These are phyloP conservation scores for Melinopterus prodromus DNA, from an alignment of 2,888 invertebrate species.

Conservation along the genomic window DNA sequence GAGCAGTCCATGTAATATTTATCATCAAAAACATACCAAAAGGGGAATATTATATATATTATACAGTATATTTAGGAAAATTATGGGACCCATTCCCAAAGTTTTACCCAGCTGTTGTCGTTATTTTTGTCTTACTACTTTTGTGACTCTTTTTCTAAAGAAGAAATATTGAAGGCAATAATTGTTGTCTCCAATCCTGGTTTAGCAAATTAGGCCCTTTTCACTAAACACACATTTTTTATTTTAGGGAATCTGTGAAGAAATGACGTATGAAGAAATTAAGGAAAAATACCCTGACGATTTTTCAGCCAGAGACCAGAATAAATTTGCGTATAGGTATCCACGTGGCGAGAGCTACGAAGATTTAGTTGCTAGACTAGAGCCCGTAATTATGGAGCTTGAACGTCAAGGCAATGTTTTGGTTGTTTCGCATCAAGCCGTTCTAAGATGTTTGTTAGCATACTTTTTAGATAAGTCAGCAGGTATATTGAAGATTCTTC, in stretches of 20 bases:
- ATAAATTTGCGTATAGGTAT: conserved; percentile 95
- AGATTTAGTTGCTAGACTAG: conserved; percentile 95
- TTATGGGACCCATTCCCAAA: no score
- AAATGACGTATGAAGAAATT: conserved; percentile 99
- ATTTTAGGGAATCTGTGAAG: conserved; percentile 94
- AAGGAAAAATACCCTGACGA: conserved; percentile 93
- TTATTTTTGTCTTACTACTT: no score
- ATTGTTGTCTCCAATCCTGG: no score
- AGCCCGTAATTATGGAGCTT: conserved; percentile 99
- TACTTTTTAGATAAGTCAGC: conserved; percentile 97
- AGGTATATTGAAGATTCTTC: conserved; percentile 64
- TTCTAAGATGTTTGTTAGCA: conserved; percentile 92
- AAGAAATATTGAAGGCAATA: no score
- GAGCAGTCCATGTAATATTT: no score
- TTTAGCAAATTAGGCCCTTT: no score
- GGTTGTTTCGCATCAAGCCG: conserved; percentile 97
- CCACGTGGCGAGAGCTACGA: conserved; percentile 96
- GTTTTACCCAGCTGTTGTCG: no score
- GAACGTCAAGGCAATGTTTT: conserved; percentile 96
- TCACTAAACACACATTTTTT: neutral
- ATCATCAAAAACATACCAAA: no score
- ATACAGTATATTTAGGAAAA: no score
- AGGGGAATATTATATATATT: no score
- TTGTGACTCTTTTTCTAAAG: no score
- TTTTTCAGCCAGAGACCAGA: conserved; percentile 93